Base-by-base conservation (phyloP, 2,888 invertebrate genomes). In the Leucania comma region DNA sequence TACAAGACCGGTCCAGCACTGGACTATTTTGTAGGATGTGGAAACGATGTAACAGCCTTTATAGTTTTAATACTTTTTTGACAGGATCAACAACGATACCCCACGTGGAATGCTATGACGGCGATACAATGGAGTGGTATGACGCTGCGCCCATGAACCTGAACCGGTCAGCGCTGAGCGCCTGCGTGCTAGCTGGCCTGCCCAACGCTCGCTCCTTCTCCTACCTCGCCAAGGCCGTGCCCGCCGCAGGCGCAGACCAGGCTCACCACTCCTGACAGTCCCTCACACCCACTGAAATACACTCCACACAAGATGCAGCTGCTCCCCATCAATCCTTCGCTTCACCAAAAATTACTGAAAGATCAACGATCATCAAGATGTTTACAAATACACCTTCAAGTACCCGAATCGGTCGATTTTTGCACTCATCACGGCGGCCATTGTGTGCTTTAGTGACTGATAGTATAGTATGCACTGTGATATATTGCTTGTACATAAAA, bases 51-150 rank as follows among this genome's bases (percentile, higher is more conserved):
- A 62, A 32, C 10, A 63, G 20, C 24, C n/a, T 53, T 9, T 59
- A n/a, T 20, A 54, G 12, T 24, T 57, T n/a, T 56, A 3, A 2
- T 51, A 8, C 1, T 48, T n/a, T 56, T 60, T 62, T 89, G 82
- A 29, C 91, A 97, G 97, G 97, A 73, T 96, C 97, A 1, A 97
- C 97, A 12, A 98, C 98, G 0, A 97, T 98, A 60, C 96, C 97
- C 29, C 97, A 96, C 88, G 98, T 98, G 77, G 98, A 98, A 90
- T 98, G 97, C 88, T 98, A 97, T 91, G 98, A 98, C 86, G 96
- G 96, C 0, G 95, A 96, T 68, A 96, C 96, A 0, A 93, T 97
- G 83, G 96, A 96, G 86, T 97, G 97, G 97, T 97, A 96, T 88
- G 96, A 96, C 83, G 97, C 97, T 0, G 97, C 97, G 0, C 97